phyloP scores from a whole-genome alignment of 2,113 vertebrate genomes.

The Paradoxurus hermaphroditus region DNA sequence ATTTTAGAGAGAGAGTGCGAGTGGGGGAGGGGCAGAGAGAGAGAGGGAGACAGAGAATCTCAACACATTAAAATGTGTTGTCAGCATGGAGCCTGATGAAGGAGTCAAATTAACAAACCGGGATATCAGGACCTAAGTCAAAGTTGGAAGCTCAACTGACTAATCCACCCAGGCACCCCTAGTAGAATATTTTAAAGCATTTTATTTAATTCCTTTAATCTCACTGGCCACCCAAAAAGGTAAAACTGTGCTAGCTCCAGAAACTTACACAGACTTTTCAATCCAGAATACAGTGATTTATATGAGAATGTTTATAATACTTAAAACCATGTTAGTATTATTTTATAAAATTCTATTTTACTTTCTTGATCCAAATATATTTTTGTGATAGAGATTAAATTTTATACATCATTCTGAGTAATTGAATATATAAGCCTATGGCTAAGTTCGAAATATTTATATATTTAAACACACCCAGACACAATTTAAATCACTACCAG shows the following conservation, averaged over 20 bases:
- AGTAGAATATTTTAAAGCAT: not conserved
- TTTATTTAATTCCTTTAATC: not conserved
- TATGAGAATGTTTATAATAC: not conserved
- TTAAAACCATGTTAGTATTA: not conserved
- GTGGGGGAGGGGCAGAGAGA: too few relatives aligned
- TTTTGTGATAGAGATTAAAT: not conserved
- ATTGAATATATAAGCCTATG: not conserved
- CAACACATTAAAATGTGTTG: too few relatives aligned
- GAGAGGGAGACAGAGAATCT: too few relatives aligned
- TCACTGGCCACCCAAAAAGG: not conserved
- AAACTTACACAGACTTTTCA: not conserved
- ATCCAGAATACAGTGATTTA: not conserved
- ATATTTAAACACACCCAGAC: not conserved
- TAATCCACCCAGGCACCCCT: too few relatives aligned
- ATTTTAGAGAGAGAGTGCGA: too few relatives aligned
- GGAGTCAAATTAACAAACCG: too few relatives aligned
- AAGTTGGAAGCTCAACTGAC: too few relatives aligned
- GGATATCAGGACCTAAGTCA: too few relatives aligned
- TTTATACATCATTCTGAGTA: not conserved
- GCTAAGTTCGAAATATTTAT: not conserved
- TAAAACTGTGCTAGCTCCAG: not conserved
- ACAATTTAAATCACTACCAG: not conserved
- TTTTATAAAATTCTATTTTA: not conserved
- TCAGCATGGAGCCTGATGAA: too few relatives aligned
- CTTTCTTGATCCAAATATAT: not conserved